Conservation (phyloP, 2,113 vertebrate genomes). For the Ictalurus punctatus region DNA sequence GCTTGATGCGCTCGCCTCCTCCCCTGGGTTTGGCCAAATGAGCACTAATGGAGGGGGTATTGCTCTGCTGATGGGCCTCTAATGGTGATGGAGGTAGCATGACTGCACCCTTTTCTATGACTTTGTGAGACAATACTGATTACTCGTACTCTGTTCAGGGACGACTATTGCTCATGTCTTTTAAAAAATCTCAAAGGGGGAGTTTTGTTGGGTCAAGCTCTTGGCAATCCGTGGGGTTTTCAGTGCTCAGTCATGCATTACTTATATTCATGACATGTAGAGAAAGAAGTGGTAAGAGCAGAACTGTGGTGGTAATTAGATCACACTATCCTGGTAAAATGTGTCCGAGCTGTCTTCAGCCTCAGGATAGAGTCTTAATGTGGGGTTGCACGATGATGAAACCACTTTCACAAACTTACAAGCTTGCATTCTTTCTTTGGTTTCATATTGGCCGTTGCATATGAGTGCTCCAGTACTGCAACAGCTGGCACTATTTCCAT, state of each 20-base stretch:
- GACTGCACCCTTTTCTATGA: conserved; percentile 44
- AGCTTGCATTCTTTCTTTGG: neutral
- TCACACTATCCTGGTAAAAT: neutral
- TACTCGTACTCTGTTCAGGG: neutral
- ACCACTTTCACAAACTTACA: neutral
- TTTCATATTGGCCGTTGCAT: neutral
- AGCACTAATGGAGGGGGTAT: conserved; percentile 54
- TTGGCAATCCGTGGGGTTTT: neutral
- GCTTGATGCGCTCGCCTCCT: conserved; percentile 41
- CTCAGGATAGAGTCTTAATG: neutral
- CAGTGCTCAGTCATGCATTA: neutral
- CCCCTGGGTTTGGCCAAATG: conserved; percentile 53
- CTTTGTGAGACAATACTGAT: conserved; percentile 32
- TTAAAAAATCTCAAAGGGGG: neutral
- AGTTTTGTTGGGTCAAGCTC: neutral
- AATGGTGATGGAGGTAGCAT: conserved; percentile 61
- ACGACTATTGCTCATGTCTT: neutral
- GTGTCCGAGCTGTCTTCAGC: neutral
- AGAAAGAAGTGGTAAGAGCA: neutral
- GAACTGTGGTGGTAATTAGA: neutral
- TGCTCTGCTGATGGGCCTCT: conserved; percentile 59
- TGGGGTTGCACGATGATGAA: neutral
- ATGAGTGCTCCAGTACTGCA: neutral
- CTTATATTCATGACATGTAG: neutral
- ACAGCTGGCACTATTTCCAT: neutral